These are phyloP conservation scores for Muntiacus muntjak DNA, from an alignment of 2,113 vertebrate genomes.

Conservation along the genomic window DNA sequence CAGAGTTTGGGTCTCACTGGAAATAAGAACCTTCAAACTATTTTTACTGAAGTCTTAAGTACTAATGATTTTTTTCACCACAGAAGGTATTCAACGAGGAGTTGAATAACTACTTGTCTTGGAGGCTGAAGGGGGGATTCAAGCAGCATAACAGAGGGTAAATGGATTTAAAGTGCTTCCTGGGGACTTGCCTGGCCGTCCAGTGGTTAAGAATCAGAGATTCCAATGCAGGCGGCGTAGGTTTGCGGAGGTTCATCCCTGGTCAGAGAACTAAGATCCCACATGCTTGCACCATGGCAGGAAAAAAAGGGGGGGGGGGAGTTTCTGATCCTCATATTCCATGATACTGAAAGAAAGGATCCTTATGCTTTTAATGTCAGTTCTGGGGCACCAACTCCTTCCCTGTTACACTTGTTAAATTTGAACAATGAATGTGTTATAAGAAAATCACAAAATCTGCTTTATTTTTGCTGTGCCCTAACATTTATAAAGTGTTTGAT, in stretches of 20 bases:
- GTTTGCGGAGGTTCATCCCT: background rate
- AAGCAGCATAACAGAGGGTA: background rate
- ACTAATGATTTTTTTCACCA: background rate
- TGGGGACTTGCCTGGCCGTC: background rate
- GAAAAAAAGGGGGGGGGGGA: fast-evolving
- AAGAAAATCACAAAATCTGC: background rate
- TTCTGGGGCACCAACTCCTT: background rate
- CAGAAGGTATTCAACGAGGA: background rate
- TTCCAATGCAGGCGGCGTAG: background rate
- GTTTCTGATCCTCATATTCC: background rate
- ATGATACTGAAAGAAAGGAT: background rate
- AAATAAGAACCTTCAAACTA: background rate
- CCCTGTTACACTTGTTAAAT: background rate
- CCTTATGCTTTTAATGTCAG: background rate
- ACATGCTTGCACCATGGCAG: background rate
- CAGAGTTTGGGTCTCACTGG: background rate
- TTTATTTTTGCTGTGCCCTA: background rate
- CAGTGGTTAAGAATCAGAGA: background rate
- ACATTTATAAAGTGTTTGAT: background rate
- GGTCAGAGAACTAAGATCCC: background rate
- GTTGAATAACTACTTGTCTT: background rate
- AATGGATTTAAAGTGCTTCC: background rate
- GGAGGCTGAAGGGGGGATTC: background rate
- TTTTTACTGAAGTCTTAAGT: background rate
- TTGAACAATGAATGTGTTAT: background rate